phyloP scores from a whole-genome alignment of 2,888 invertebrate species.

The Stenichneumon culpator region DNA sequence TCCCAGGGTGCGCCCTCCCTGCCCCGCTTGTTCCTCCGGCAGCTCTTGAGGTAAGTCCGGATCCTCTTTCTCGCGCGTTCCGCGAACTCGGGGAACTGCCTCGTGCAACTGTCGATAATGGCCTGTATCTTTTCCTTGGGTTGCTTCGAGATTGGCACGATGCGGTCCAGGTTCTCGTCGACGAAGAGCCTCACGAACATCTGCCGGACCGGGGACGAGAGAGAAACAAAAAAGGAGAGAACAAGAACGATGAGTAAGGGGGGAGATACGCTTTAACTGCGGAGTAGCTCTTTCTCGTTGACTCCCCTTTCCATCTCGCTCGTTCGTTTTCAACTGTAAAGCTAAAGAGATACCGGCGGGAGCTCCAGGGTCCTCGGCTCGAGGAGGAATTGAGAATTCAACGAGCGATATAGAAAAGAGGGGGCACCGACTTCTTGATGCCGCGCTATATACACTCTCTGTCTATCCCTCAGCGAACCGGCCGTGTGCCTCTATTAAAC shows the following conservation, averaged over 20 bases:
- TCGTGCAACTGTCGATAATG: conserved; percentile 97
- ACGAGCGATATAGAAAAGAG: conserved; percentile 37
- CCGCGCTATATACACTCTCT: background rate
- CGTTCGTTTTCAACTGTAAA: conserved; percentile 29
- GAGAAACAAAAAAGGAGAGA: conserved; percentile 33
- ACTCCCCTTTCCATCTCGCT: conserved; percentile 26
- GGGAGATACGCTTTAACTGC: conserved; percentile 27
- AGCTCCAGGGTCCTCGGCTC: conserved; percentile 30
- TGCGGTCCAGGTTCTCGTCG: conserved; percentile 98
- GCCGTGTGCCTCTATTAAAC: conserved; percentile 81
- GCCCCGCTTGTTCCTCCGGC: conserved; percentile 96
- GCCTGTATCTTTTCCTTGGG: conserved; percentile 99
- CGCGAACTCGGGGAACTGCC: conserved; percentile 98
- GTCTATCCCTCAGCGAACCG: conserved; percentile 41
- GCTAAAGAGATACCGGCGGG: conserved; percentile 35
- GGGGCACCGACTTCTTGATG: conserved; percentile 34
- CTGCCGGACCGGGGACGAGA: conserved; percentile 85
- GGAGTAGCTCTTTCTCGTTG: conserved; percentile 20
- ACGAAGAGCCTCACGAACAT: conserved; percentile 99
- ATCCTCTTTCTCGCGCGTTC: conserved; percentile 97
- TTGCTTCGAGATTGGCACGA: conserved; percentile 98
- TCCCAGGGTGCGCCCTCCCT: conserved; percentile 95
- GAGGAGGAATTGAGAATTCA: conserved; percentile 65
- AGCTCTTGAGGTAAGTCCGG: conserved; percentile 97
- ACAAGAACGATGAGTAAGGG: conserved; percentile 33